Evolutionary conservation across 2,888 invertebrate species (phyloP).

Genomic region (Mimachlamys varia): DNA sequence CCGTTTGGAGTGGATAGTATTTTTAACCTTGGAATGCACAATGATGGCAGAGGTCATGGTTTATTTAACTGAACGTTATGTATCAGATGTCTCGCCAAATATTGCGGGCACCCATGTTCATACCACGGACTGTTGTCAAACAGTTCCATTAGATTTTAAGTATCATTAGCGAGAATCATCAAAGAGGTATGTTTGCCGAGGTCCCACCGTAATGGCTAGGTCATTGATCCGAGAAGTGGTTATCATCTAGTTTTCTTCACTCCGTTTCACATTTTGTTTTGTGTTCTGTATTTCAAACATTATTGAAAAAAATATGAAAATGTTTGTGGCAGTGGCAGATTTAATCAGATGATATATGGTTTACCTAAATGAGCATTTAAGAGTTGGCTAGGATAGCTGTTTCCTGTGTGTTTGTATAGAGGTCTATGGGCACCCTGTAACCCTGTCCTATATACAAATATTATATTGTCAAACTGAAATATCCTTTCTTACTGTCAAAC

Average conservation of each 20-base stretch:
- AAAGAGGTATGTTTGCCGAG: background rate
- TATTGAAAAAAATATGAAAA: background rate
- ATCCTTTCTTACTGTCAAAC: background rate
- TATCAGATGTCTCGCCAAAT: background rate
- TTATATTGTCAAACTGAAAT: background rate
- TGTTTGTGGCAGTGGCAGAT: background rate
- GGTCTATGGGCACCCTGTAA: background rate
- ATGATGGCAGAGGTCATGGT: background rate
- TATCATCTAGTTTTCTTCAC: background rate
- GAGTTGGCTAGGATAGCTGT: background rate
- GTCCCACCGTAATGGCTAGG: background rate
- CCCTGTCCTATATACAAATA: background rate
- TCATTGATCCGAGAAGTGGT: background rate
- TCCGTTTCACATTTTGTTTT: slow-evolving; percentile 20
- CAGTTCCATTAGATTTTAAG: background rate
- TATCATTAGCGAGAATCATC: background rate
- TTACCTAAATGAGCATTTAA: background rate
- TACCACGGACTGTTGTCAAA: background rate
- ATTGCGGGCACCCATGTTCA: background rate
- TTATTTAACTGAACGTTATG: background rate
- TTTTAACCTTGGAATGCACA: background rate
- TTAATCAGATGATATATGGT: background rate
- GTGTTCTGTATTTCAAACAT: background rate
- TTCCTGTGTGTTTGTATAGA: background rate
- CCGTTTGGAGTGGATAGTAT: background rate